phyloP scores from a whole-genome alignment of 2,888 invertebrate genomes.

The Lepidocyrtinus sp. region DNA sequence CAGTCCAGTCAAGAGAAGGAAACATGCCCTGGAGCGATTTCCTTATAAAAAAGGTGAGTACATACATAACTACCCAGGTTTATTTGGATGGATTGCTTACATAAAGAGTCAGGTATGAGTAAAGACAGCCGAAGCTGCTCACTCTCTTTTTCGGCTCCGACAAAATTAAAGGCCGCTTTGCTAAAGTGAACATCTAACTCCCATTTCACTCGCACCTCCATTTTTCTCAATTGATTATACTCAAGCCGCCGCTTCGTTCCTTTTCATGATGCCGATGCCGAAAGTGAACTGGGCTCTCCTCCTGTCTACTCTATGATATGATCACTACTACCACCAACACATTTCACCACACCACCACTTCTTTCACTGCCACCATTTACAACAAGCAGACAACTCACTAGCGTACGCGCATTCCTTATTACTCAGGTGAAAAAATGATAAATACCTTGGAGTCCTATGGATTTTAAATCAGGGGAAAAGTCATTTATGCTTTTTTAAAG shows the following conservation, averaged over 20 bases:
- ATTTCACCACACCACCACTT: conserved; percentile 27
- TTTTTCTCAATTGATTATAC: conserved; percentile 70
- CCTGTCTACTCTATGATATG: conserved; percentile 54
- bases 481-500: no score
- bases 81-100: conserved; percentile 22
- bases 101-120: conserved; percentile 28
- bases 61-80: neutral
- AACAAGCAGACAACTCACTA: conserved; percentile 15
- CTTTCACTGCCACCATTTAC: conserved; percentile 35
- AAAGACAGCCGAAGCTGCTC: conserved; percentile 20
- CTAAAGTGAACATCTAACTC: conserved; percentile 70
- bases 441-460: no score
- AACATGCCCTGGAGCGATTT: conserved; percentile 28
- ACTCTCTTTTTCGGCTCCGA: conserved; percentile 56
- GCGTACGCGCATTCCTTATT: conserved; percentile 4
- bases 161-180: conserved; percentile 70
- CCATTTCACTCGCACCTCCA: conserved; percentile 70
- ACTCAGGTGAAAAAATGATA: no score
- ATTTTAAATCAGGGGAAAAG: no score
- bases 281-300: conserved; percentile 60
- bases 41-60: neutral
- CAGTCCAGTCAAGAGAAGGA: conserved; percentile 6
- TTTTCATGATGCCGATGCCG: conserved; percentile 67
- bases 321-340: conserved; percentile 60
- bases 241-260: conserved; percentile 67